Conservation (phyloP, 2,888 invertebrate genomes). For the Drosophila nr. perissopoda region DNA sequence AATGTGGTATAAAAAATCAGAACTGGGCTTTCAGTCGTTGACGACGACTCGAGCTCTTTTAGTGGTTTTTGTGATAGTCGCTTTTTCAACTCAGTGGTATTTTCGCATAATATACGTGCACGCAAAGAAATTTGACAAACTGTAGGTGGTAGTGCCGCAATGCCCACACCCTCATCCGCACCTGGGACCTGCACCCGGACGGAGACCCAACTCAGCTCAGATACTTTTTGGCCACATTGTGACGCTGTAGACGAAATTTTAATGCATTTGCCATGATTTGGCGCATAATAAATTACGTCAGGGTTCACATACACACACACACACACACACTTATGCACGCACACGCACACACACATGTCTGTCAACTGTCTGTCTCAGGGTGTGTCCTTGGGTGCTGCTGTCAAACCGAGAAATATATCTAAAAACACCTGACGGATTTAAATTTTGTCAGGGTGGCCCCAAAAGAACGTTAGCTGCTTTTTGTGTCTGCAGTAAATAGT, state of each 20-base stretch:
- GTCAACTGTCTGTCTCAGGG: constrained; percentile 36
- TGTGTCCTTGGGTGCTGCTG: constrained; percentile 22
- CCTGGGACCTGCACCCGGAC: constrained; percentile 22
- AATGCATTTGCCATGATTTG: constrained; percentile 74
- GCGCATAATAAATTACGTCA: constrained; percentile 70
- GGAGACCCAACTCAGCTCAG: constrained; percentile 52
- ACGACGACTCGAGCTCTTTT: background rate
- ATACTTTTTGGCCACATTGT: constrained; percentile 68
- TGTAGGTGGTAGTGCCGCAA: constrained; percentile 39
- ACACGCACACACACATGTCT: constrained; percentile 27
- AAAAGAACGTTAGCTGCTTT: constrained; percentile 26
- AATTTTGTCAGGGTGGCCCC: constrained; percentile 62
- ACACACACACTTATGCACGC: constrained; percentile 2
- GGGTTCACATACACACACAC: constrained; percentile 6
- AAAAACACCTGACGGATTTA: constrained; percentile 74
- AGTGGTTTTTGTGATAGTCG: constrained; percentile 17
- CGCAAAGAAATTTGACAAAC: constrained; percentile 69
- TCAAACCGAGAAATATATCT: constrained; percentile 43
- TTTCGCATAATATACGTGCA: constrained; percentile 59
- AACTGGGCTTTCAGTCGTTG: background rate
- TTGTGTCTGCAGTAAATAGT: constrained; percentile 59
- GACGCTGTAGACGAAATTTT: constrained; percentile 69
- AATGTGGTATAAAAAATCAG: background rate
- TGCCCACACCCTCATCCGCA: constrained; percentile 5
- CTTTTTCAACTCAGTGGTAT: constrained; percentile 28